Evolutionary conservation across 2,113 vertebrate species (phyloP), one percentile per base, ranked within the genome.

Genomic region (Leucopsar rothschildi): DNA sequence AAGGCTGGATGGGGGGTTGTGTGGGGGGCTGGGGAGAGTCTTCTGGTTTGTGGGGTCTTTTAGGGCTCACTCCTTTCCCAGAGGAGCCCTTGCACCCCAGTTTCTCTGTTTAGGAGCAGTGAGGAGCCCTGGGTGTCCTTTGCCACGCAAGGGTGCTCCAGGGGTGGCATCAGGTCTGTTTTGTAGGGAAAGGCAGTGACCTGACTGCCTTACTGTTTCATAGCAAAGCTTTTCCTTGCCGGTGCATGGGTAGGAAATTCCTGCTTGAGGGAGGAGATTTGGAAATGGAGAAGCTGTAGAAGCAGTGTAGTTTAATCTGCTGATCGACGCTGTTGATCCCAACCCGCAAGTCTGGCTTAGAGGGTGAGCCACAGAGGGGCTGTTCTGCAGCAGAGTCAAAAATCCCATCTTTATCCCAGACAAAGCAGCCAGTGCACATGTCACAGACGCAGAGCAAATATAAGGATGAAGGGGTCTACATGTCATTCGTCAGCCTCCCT

Each of bases 321-420:
- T 70, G 75, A 83, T 93, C 10, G 37, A 40, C 5, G 3, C 53
- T 28, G 53, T 52, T 73, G 79, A 93, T 93, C 82, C 71, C 55
- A 25, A 2, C 73, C 70, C 22, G 0, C 56, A 18, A 56, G 75
- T 73, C 81, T 85, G 79, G 42, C 84, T 92, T 64, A 63, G 82
- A 42, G 78, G 37, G 84, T 28, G 79, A 94, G 65, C 70, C 82
- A 9, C 92, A 47, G 80, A 5, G 70, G 73, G 92, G 57, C 73
- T 92, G 70, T 64, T 94, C 6, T 7, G 33, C 91, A 65, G 80
- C 56, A 4, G 35, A 66, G 59, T 9, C 64, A 37, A 8, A 92
- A 94, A 96, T 95, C 83, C 53, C 83, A 21, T 27, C 61, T 75
- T 95, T 50, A 95, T 91, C 82, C 75, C 88, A 57, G 65, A 82